These are phyloP conservation scores for Lampropteryx suffumata DNA, from an alignment of 2,888 invertebrate genomes.

Conservation along the genomic window DNA sequence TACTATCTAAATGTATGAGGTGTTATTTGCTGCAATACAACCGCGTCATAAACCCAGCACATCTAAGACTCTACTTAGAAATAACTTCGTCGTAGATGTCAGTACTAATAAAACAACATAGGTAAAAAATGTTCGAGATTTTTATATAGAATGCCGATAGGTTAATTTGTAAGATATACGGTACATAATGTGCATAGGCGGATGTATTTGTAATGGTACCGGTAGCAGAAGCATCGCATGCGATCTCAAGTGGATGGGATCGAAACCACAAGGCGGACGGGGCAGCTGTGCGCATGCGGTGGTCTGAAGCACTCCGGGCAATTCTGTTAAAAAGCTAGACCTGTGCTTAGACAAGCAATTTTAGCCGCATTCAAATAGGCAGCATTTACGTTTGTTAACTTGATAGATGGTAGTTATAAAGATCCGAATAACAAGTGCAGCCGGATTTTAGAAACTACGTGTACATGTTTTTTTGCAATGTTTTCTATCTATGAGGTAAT, in stretches of 20 bases:
- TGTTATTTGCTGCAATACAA: too few relatives aligned
- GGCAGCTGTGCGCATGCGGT: constrained; percentile 41
- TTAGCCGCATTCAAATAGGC: constrained; percentile 10
- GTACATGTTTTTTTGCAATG: background rate
- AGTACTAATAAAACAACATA: too few relatives aligned
- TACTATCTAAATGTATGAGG: too few relatives aligned
- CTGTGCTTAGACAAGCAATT: constrained; percentile 11
- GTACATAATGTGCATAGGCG: constrained; percentile 33
- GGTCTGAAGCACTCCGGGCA: constrained; percentile 18
- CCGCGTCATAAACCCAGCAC: too few relatives aligned
- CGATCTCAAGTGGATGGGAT: constrained; percentile 54
- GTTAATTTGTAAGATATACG: constrained; percentile 19
- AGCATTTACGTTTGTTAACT: constrained; percentile 2
- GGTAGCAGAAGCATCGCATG: constrained; percentile 38
- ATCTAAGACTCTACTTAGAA: too few relatives aligned
- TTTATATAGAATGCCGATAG: constrained; percentile 7
- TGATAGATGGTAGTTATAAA: background rate
- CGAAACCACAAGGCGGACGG: constrained; percentile 37
- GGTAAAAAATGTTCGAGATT: background rate
- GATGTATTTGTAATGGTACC: constrained; percentile 43
- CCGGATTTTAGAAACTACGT: too few relatives aligned
- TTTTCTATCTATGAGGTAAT: background rate
- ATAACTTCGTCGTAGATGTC: too few relatives aligned
- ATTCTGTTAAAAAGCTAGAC: constrained; percentile 17
- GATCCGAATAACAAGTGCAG: too few relatives aligned